Evolutionary conservation across 2,888 invertebrate genomes (phyloP).

Genomic region (Candidula unifasciata): DNA sequence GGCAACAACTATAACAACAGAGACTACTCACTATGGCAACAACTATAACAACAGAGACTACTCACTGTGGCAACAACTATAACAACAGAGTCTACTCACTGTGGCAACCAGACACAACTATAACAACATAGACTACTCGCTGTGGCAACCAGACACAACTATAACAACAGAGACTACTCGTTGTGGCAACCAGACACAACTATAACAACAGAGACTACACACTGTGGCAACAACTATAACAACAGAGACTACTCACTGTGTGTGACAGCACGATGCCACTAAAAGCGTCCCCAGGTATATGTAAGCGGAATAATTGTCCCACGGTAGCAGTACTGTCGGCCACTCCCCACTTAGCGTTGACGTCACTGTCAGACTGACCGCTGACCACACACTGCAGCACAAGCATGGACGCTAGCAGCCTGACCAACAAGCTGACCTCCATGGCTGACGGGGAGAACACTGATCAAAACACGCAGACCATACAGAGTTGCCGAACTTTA

Average conservation of each 20-base stretch:
- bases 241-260: slow-evolving; percentile 40
- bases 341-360: slow-evolving; percentile 69
- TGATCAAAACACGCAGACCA: too few relatives aligned
- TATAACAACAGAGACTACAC: not conserved
- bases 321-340: slow-evolving; percentile 81
- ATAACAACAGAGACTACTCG: too few relatives aligned
- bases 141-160: not conserved
- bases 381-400: not conserved
- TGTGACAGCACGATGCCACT: slow-evolving; percentile 26
- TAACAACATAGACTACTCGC: too few relatives aligned
- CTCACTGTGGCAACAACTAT: too few relatives aligned
- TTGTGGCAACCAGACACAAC: too few relatives aligned
- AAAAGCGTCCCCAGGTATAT: slow-evolving; percentile 54
- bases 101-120: too few relatives aligned
- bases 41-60: too few relatives aligned
- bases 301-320: slow-evolving; percentile 85
- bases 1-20: too few relatives aligned
- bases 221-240: not conserved
- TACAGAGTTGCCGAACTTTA: too few relatives aligned
- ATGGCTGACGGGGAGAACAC: too few relatives aligned
- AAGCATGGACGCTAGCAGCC: not conserved
- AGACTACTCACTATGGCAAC: too few relatives aligned
- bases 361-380: not conserved
- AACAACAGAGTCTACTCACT: too few relatives aligned
- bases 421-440: not conserved